These are phyloP conservation scores for Rhagoletis zephyria DNA, from an alignment of 1,140 invertebrate genomes.

Conservation along the genomic window DNA sequence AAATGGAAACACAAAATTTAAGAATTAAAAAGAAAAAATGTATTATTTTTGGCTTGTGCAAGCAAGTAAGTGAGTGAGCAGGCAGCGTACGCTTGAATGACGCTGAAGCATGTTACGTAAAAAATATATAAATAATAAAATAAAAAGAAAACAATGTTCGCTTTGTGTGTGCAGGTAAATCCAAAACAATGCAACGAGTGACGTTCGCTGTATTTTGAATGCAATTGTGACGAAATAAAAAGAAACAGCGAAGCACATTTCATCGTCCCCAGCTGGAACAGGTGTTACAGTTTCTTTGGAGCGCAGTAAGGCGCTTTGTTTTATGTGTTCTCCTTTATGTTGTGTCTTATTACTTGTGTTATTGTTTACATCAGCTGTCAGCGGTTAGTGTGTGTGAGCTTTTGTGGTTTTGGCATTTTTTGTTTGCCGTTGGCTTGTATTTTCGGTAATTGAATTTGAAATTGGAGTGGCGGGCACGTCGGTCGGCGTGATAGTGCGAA, in stretches of 20 bases:
- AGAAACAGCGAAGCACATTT: neutral
- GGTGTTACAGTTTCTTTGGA: neutral
- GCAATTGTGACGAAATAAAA: neutral
- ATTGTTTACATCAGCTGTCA: conserved; percentile 26
- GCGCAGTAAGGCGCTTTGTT: neutral
- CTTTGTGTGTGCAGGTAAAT: neutral
- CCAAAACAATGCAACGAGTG: neutral
- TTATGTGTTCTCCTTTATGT: neutral
- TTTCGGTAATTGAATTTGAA: conserved; percentile 51
- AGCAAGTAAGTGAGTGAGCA: neutral
- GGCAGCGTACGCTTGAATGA: neutral
- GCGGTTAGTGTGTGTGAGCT: neutral
- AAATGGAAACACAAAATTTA: neutral
- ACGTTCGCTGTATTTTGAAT: neutral
- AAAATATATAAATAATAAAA: conserved; percentile 1
- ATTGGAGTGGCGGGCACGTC: conserved; percentile 22
- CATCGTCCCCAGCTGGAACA: conserved; percentile 5
- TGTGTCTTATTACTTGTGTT: conserved; percentile 31
- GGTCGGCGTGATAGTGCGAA: neutral
- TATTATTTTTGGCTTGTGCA: neutral
- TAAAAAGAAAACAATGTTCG: neutral
- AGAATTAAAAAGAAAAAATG: neutral
- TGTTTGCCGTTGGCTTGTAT: conserved; percentile 16
- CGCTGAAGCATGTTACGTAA: neutral
- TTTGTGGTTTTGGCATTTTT: neutral